Conservation (phyloP, 2,797 vertebrate species). For the Eutrigla gurnardus region DNA sequence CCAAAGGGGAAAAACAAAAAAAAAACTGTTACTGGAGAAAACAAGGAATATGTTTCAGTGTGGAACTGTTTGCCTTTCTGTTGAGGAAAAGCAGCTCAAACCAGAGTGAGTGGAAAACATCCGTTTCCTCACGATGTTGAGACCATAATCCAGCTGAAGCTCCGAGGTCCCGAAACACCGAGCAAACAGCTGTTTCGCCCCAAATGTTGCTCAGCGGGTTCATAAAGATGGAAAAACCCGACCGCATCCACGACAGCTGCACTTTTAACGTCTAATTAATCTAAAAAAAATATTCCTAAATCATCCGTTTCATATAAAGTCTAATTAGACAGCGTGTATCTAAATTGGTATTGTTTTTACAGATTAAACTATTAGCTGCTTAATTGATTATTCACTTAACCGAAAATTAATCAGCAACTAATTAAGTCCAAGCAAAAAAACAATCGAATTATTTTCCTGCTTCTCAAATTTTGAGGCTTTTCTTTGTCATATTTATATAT, state of each 20-base stretch:
- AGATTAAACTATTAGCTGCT: not conserved
- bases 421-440: no score
- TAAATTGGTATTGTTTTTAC: not conserved
- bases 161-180: conserved; percentile 38
- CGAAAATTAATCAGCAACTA: not conserved
- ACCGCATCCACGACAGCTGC: conserved; percentile 42
- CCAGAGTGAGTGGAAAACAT: conserved; percentile 18
- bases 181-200: conserved; percentile 77
- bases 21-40: conserved; percentile 27
- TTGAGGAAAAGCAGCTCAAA: conserved; percentile 12
- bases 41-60: conserved; percentile 14
- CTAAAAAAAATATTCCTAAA: conserved; percentile 12
- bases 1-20: not conserved
- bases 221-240: conserved; percentile 35
- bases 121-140: conserved; percentile 31
- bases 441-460: not conserved
- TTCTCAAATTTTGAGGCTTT: not conserved
- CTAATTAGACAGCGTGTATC: not conserved
- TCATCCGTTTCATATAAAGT: not conserved
- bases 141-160: conserved; percentile 40
- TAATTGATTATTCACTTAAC: not conserved
- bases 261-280: conserved; percentile 40
- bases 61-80: conserved; percentile 17
- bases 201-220: conserved; percentile 50
- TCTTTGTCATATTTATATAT: not conserved